phyloP scores from a whole-genome alignment of 2,797 vertebrate genomes.

The Enteromius afrohamiltoni region DNA sequence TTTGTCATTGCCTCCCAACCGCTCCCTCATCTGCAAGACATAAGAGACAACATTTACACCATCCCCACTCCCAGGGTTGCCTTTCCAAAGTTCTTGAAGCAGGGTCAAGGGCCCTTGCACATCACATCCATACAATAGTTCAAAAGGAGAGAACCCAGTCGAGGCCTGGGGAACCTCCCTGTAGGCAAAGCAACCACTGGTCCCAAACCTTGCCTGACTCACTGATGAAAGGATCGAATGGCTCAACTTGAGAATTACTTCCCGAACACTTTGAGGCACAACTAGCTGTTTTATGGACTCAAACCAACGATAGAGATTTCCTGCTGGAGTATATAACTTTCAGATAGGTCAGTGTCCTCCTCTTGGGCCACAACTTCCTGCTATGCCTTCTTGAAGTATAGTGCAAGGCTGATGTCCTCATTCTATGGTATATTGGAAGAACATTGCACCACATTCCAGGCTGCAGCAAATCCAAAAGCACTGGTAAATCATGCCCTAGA shows the following conservation, averaged over 20 bases:
- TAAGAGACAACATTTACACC: background rate
- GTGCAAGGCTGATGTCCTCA: background rate
- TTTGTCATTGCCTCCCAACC: background rate
- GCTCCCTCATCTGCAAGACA: background rate
- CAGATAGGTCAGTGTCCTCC: background rate
- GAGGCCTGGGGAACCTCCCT: background rate
- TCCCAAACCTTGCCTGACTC: background rate
- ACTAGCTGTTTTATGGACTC: background rate
- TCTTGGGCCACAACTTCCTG: too few species aligned
- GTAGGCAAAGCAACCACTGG: background rate
- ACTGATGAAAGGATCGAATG: background rate
- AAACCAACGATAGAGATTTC: background rate
- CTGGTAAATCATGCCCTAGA: background rate
- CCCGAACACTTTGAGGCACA: background rate
- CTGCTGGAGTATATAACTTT: background rate
- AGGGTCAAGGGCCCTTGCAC: background rate
- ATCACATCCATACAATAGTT: background rate
- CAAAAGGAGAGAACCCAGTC: background rate
- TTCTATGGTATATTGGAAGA: background rate
- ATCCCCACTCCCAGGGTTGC: background rate
- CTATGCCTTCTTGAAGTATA: background rate
- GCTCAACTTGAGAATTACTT: background rate
- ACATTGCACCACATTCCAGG: background rate
- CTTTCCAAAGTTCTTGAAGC: background rate
- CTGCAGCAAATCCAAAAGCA: background rate